Percentiles rank a stretch among this genome's conserved stretches.
Conservation (phyloP, 2,888 invertebrate genomes). For the Melangyna quadrimaculata region DNA sequence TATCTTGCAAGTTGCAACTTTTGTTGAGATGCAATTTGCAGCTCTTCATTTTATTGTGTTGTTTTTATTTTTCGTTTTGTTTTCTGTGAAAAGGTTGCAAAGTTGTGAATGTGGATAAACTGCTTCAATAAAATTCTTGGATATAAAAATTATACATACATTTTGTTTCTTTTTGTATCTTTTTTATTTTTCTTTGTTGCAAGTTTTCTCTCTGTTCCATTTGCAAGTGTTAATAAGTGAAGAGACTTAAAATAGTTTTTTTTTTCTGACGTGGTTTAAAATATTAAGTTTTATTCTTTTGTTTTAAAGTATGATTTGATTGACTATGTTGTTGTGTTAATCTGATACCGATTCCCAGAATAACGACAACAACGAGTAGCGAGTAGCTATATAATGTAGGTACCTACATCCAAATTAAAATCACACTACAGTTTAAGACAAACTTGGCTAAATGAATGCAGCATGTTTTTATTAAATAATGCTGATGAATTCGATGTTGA, state of each 20-base stretch:
- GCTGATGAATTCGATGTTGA: too few species aligned
- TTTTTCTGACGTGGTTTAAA: neutral
- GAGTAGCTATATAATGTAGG: too few species aligned
- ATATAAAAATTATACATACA: constrained; percentile 7
- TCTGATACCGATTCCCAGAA: neutral
- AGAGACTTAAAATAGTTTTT: neutral
- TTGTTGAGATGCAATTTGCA: constrained; percentile 37
- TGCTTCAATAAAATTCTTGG: constrained; percentile 20
- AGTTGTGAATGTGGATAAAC: constrained; percentile 36
- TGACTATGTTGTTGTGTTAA: neutral
- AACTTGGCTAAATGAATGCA: too few species aligned
- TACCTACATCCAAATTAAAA: too few species aligned
- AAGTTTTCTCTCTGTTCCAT: neutral
- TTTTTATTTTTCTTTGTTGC: neutral
- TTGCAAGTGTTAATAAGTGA: constrained; percentile 12
- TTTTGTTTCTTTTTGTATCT: neutral
- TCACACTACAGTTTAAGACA: too few species aligned
- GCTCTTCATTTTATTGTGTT: constrained; percentile 17
- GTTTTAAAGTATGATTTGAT: neutral
- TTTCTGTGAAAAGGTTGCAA: neutral
- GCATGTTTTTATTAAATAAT: too few species aligned
- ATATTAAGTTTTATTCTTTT: neutral
- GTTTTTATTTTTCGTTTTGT: neutral
- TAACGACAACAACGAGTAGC: neutral
- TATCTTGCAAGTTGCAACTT: constrained; percentile 15